Evolutionary conservation across 2,113 vertebrate species (phyloP).

Genomic region (Solenodon paradoxus): DNA sequence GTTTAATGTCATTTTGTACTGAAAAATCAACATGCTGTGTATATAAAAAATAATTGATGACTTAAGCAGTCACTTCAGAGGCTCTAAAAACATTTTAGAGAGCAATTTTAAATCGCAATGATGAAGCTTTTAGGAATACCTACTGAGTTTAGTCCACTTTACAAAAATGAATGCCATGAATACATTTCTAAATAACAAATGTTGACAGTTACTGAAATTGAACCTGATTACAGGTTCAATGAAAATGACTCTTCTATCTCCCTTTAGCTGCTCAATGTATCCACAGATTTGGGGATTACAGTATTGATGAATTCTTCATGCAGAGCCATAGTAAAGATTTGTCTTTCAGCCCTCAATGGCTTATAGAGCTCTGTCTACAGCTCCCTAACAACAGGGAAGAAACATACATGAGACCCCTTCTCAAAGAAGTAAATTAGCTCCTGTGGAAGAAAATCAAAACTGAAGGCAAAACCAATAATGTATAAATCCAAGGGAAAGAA

Average conservation of each 20-base stretch:
- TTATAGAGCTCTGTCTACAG: background rate
- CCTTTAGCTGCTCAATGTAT: background rate
- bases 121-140: constrained; percentile 51
- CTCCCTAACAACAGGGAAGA: background rate
- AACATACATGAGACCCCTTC: background rate
- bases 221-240: constrained; percentile 27
- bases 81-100: constrained; percentile 49
- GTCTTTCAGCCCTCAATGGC: background rate
- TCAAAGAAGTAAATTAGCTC: background rate
- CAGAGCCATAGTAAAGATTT: background rate
- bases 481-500: background rate
- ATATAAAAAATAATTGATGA: constrained; percentile 56
- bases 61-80: constrained; percentile 57
- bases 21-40: background rate
- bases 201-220: constrained; percentile 54
- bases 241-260: constrained; percentile 51
- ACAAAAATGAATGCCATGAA: constrained; percentile 40
- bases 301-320: constrained; percentile 2
- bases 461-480: background rate
- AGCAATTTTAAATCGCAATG: constrained; percentile 24
- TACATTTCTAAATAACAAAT: constrained; percentile 55
- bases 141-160: constrained; percentile 50
- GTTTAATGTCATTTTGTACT: constrained; percentile 1
- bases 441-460: background rate
- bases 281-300: background rate